These are phyloP conservation scores for Spodoptera exigua DNA, from an alignment of 2,888 invertebrate species.

Conservation along the genomic window DNA sequence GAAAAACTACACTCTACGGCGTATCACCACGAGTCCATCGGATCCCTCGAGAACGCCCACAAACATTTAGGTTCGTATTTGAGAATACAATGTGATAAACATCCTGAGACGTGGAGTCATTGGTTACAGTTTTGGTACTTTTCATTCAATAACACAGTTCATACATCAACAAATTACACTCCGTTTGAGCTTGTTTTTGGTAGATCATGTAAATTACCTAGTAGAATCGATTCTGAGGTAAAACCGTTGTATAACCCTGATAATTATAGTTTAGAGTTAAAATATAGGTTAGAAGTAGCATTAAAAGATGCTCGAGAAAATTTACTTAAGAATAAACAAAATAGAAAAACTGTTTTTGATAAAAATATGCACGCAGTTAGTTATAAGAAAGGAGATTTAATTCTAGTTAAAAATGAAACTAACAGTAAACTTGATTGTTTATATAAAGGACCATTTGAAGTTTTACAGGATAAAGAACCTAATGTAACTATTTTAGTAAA, in stretches of 20 bases:
- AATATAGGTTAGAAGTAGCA: constrained; percentile 5
- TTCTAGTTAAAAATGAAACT: constrained; percentile 28
- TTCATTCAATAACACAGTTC: constrained; percentile 22
- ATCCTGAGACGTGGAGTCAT: constrained; percentile 18
- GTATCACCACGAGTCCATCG: constrained; percentile 30
- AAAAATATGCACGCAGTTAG: no score
- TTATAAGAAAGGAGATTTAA: constrained; percentile 5
- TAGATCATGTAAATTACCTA: constrained; percentile 6
- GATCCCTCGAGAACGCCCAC: constrained; percentile 33
- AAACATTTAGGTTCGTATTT: constrained; percentile 19
- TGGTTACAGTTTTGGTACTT: constrained; percentile 34
- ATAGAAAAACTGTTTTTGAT: constrained; percentile 5
- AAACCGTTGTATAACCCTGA: constrained; percentile 9
- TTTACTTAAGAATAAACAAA: constrained; percentile 4
- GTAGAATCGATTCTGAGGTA: constrained; percentile 1
- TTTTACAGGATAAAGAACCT: constrained; percentile 29
- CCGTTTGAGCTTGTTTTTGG: constrained; percentile 28
- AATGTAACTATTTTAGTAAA: constrained; percentile 30
- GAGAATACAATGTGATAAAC: constrained; percentile 28
- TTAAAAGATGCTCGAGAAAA: neutral
- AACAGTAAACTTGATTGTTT: constrained; percentile 7
- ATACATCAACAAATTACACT: constrained; percentile 11
- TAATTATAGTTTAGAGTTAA: constrained; percentile 6
- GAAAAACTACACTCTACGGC: constrained; percentile 19
- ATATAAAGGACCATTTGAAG: constrained; percentile 33